phyloP scores from a whole-genome alignment of 2,113 vertebrate genomes.

The Macquaria australasica region DNA sequence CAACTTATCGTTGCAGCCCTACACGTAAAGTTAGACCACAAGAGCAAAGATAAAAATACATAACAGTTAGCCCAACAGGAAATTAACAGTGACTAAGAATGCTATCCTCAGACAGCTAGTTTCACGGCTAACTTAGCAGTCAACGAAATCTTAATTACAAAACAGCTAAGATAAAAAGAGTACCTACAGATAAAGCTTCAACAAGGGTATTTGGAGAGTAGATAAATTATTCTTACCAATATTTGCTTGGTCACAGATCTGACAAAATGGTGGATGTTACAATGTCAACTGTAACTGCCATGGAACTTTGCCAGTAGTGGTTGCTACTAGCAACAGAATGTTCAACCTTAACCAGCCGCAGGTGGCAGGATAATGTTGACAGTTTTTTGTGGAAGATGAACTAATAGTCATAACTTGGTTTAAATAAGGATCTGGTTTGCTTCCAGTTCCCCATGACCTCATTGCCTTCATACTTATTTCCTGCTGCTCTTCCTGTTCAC shows the following conservation, averaged over 20 bases:
- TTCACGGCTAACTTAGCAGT: neutral
- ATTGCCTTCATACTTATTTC: conserved; percentile 7
- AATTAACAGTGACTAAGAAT: neutral
- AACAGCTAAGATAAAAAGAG: no score
- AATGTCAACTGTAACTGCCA: no score
- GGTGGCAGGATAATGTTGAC: neutral
- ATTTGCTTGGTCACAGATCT: neutral
- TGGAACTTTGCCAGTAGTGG: neutral
- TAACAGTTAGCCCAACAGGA: neutral
- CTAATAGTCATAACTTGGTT: neutral
- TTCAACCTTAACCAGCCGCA: neutral
- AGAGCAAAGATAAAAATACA: neutral
- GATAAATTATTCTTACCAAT: neutral
- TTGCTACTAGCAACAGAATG: no score
- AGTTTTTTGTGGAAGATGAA: neutral
- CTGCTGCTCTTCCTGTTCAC: conserved; percentile 24
- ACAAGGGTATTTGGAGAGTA: neutral
- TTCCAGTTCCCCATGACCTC: neutral
- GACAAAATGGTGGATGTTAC: neutral
- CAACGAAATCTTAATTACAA: no score
- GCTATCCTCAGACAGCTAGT: neutral
- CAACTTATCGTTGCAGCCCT: no score
- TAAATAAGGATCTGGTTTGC: neutral
- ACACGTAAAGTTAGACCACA: no score
- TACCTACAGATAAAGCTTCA: neutral